Conservation (phyloP, 2,113 vertebrate species). For the Peromyscus californicus region DNA sequence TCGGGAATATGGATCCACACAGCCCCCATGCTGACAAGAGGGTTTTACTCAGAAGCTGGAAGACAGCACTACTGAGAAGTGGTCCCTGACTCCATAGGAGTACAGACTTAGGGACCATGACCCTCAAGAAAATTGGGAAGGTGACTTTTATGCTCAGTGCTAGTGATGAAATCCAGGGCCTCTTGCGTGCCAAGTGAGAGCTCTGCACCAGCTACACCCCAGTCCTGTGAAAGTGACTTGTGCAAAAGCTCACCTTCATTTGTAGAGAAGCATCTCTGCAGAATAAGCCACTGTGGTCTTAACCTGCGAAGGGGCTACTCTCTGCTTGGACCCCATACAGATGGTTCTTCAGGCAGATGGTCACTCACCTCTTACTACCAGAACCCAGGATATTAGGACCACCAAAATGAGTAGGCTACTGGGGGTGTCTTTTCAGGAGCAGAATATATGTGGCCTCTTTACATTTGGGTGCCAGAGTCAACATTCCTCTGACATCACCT, state of each 20-base stretch:
- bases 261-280: not conserved
- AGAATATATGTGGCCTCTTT: not conserved
- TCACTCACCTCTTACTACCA: conserved; percentile 92
- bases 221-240: no score
- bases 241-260: not conserved
- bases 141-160: not conserved
- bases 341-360: not conserved
- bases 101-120: not conserved
- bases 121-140: not conserved
- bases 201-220: not conserved
- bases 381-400: conserved; percentile 89
- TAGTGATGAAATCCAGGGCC: not conserved
- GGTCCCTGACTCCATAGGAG: not conserved
- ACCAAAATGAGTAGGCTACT: conserved; percentile 87
- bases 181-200: not conserved
- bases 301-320: not conserved
- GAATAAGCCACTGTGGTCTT: not conserved
- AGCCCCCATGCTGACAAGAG: not conserved
- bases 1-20: not conserved
- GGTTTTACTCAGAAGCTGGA: not conserved
- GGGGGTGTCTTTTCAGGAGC: not conserved
- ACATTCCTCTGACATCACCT: not conserved
- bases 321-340: not conserved
- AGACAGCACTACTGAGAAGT: not conserved
- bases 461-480: not conserved